phyloP scores from a whole-genome alignment of 2,888 invertebrate species.

The Euplagia quadripunctaria region DNA sequence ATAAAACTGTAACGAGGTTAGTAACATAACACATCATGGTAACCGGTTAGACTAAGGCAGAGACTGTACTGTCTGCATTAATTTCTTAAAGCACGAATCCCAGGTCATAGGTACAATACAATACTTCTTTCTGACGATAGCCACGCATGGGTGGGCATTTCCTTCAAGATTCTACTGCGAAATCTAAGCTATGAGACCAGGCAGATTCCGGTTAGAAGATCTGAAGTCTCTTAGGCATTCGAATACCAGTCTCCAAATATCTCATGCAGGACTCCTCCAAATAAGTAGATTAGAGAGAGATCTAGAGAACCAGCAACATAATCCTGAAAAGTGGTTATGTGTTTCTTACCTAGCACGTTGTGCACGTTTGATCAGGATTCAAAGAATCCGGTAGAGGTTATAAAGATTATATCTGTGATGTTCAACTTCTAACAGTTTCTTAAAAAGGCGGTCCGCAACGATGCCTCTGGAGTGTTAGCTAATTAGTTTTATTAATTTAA shows the following conservation, averaged over 20 bases:
- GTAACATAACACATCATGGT: background rate
- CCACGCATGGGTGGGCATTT: background rate
- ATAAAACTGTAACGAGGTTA: background rate
- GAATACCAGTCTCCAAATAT: background rate
- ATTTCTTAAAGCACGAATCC: background rate
- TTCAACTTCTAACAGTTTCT: background rate
- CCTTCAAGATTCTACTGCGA: background rate
- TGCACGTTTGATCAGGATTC: too few relatives aligned
- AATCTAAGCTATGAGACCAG: background rate
- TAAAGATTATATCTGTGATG: background rate
- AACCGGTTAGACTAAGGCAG: background rate
- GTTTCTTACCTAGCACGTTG: too few relatives aligned
- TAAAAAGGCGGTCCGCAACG: background rate
- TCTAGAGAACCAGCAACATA: too few relatives aligned
- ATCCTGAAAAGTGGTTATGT: too few relatives aligned
- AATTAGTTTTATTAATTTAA: slow-evolving; percentile 4
- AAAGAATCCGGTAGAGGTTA: background rate
- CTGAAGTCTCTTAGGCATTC: background rate
- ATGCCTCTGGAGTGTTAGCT: background rate
- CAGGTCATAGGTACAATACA: too few relatives aligned
- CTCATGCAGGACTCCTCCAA: too few relatives aligned
- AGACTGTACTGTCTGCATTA: background rate
- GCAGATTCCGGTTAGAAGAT: background rate
- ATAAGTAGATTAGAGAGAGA: too few relatives aligned
- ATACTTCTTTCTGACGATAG: too few relatives aligned